Conservation (phyloP, 2,888 invertebrate genomes). For the Hyles lineata region DNA sequence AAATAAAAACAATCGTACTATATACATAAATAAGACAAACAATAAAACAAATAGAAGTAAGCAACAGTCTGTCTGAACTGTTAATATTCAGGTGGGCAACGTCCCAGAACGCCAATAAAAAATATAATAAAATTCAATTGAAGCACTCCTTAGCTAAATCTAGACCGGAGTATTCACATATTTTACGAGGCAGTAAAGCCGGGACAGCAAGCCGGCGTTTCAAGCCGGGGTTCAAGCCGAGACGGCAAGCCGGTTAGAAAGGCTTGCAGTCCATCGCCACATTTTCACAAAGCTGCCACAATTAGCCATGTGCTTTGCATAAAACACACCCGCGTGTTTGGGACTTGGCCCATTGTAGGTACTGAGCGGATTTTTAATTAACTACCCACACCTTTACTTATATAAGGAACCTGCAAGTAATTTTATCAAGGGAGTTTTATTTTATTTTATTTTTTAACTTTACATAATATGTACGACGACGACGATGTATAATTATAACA, state of each 20-base stretch:
- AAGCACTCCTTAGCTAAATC: slow-evolving; percentile 2
- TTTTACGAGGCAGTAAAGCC: slow-evolving; percentile 43
- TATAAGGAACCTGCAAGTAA: too few relatives aligned
- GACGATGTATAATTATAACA: too few relatives aligned
- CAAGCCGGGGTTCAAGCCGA: not conserved
- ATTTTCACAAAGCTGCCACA: slow-evolving; percentile 56
- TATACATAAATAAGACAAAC: not conserved
- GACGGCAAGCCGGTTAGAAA: not conserved
- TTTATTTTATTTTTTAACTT: too few relatives aligned
- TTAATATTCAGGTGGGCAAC: not conserved
- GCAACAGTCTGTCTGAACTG: not conserved
- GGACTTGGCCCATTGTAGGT: slow-evolving; percentile 36
- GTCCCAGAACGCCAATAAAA: not conserved
- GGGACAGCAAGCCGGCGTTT: slow-evolving; percentile 1
- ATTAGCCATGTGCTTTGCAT: slow-evolving; percentile 67
- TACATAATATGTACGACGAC: too few relatives aligned
- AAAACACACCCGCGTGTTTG: slow-evolving; percentile 52
- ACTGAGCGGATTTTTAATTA: slow-evolving; percentile 28
- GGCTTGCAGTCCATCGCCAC: slow-evolving; percentile 45
- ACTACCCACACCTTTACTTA: not conserved
- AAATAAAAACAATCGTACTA: not conserved
- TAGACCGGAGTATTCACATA: slow-evolving; percentile 34
- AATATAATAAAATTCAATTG: slow-evolving; percentile 20
- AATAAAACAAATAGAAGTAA: not conserved
- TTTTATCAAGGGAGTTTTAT: too few relatives aligned